These are phyloP conservation scores for Athetis lepigone DNA, from an alignment of 2,888 invertebrate genomes.

Conservation along the genomic window DNA sequence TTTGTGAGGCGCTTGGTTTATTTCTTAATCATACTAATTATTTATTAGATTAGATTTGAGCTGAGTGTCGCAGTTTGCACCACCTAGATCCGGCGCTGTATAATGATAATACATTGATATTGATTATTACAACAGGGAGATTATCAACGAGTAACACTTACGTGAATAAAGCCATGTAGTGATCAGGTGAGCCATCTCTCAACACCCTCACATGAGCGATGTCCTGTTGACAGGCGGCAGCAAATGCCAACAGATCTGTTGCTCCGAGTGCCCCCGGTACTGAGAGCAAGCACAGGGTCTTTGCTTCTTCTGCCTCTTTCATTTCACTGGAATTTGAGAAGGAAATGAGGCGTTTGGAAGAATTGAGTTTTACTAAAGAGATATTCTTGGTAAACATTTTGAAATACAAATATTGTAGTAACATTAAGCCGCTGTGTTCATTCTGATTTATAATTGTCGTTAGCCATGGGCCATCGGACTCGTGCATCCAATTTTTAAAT, in stretches of 20 bases:
- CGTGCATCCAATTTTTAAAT: no score
- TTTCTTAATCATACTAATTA: no score
- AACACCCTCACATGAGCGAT: constrained; percentile 98
- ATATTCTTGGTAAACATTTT: constrained; percentile 3
- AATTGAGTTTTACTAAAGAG: neutral
- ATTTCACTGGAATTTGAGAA: constrained; percentile 90
- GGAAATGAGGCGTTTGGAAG: neutral
- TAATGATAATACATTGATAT: no score
- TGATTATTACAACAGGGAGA: no score
- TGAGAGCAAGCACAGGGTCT: constrained; percentile 96
- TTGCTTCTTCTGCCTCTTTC: constrained; percentile 94
- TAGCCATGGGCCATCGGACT: no score
- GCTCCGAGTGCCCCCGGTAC: constrained; percentile 98
- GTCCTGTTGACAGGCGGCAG: constrained; percentile 97
- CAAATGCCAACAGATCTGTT: constrained; percentile 97
- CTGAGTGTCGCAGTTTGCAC: no score
- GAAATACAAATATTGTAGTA: neutral
- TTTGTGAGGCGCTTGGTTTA: no score
- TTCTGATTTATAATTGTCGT: no score
- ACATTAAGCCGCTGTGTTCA: no score
- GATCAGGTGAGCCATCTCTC: constrained; percentile 97
- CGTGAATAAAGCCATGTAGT: constrained; percentile 99
- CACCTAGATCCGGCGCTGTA: no score
- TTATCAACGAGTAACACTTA: no score
- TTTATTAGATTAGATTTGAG: no score